Conservation (phyloP, 2,888 invertebrate species). For the Meteorus colon region DNA sequence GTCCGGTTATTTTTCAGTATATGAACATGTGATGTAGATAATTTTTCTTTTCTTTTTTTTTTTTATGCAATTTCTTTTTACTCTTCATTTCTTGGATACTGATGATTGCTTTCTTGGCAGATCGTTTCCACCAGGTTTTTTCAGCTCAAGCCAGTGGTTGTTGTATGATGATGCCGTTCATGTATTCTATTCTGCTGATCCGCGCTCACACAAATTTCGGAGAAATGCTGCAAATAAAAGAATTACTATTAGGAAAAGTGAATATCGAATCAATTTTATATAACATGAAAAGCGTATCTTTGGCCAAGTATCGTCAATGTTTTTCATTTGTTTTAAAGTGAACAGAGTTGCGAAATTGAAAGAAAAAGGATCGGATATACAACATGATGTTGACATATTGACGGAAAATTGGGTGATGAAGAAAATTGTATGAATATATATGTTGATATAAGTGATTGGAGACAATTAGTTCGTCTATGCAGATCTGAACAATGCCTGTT, state of each 20-base stretch:
- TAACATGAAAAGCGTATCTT: not conserved
- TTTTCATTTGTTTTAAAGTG: not conserved
- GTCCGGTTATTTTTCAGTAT: not conserved
- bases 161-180: slow-evolving; percentile 35
- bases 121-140: not conserved
- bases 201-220: slow-evolving; percentile 86
- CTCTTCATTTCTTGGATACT: not conserved
- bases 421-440: not conserved
- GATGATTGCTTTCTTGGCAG: not conserved
- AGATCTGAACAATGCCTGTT: slow-evolving; percentile 49
- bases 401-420: not conserved
- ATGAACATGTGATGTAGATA: not conserved
- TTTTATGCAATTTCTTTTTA: slow-evolving; percentile 31
- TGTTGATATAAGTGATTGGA: not conserved
- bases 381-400: not conserved
- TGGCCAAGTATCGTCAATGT: not conserved
- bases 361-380: not conserved
- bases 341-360: not conserved
- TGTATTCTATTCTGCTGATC: slow-evolving; percentile 51
- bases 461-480: slow-evolving; percentile 48
- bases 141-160: slow-evolving; percentile 13
- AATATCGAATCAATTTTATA: not conserved
- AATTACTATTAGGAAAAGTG: slow-evolving; percentile 6
- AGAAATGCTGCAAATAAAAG: slow-evolving; percentile 78
- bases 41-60: slow-evolving; percentile 19